These are phyloP conservation scores for Nemotelus nigrinus DNA, from an alignment of 2,888 invertebrate genomes.

Conservation along the genomic window DNA sequence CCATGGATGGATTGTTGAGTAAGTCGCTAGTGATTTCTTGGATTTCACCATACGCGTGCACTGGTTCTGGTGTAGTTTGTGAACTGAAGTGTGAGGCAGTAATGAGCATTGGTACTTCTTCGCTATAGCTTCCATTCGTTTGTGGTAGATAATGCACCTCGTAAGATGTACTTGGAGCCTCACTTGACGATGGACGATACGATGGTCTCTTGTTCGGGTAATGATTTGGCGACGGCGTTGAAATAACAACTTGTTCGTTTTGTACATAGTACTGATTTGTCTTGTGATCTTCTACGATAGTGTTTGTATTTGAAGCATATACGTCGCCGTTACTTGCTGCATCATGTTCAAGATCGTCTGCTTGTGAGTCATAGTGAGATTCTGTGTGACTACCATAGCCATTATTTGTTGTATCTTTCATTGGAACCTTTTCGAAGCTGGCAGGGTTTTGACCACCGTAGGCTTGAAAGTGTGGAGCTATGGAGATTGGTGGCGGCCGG, in stretches of 20 bases:
- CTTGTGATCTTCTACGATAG: slow-evolving; percentile 43
- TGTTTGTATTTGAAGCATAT: slow-evolving; percentile 39
- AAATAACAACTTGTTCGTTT: slow-evolving; percentile 60
- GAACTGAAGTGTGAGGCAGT: slow-evolving; percentile 50
- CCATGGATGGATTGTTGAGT: slow-evolving; percentile 40
- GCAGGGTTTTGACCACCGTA: slow-evolving; percentile 50
- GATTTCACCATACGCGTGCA: slow-evolving; percentile 48
- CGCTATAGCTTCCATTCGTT: slow-evolving; percentile 55
- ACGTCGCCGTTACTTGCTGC: slow-evolving; percentile 41
- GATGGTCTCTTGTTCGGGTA: slow-evolving; percentile 55
- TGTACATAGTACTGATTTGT: slow-evolving; percentile 56
- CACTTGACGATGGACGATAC: slow-evolving; percentile 50
- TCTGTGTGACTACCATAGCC: slow-evolving; percentile 9
- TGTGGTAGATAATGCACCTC: slow-evolving; percentile 35
- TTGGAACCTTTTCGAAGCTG: slow-evolving; percentile 5
- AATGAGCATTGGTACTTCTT: slow-evolving; percentile 62
- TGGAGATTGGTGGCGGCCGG: slow-evolving; percentile 56
- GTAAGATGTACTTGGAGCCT: slow-evolving; percentile 10
- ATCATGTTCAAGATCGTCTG: slow-evolving; percentile 57
- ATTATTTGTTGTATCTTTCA: background rate
- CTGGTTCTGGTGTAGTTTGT: slow-evolving; percentile 44
- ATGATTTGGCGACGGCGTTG: slow-evolving; percentile 58
- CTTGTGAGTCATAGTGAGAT: slow-evolving; percentile 27
- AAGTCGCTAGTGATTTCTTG: slow-evolving; percentile 43
- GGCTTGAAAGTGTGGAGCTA: slow-evolving; percentile 52